Evolutionary conservation across 2,888 invertebrate species (phyloP), one percentile per base, ranked within the genome.

Genomic region (Diaprepes abbreviatus): DNA sequence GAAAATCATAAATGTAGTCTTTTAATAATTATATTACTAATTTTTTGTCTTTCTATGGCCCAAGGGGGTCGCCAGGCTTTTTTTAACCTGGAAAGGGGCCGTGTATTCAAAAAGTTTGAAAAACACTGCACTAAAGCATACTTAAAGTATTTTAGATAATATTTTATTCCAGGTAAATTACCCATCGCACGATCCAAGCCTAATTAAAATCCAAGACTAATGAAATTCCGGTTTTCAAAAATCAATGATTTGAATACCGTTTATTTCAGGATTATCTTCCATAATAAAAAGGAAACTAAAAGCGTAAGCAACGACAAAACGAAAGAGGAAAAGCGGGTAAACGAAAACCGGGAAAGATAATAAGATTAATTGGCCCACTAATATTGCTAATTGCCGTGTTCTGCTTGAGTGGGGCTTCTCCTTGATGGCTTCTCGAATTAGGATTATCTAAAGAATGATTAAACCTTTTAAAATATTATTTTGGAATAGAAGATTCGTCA

Each of bases 341-440:
- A 65, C 65, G 65, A 65, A 65, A 65, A 57, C 65, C 57, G 57
- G 65, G 65, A 48, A 28, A 65, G 65, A 65, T 65, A 65, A 65
- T 65, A 65, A 65, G 65, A 65, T 65, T 65, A 65, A 65, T 65
- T 57, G 57, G 65, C 45, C 48, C 48, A 58, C 65, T 57, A 65
- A 65, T 65, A 65, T 65, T 65, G 57, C 57, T 65, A 65, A 65
- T 65, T 65, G 65, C 65, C 57, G 65, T 58, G 57, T 65, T 65
- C 65, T 65, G 48, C 65, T 57, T 48, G 45, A 65, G 57, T 45
- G 57, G 48, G 17, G 57, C 57, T n/a, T n/a, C 43, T 36, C 16
- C 65, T 65, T 65, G 65, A 65, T 57, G 65, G 45, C 57, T 55
- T 55, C 57, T 17, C 65, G 48, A 65, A 65, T 65, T 48, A 57